A percentile compares a stretch with the other conserved stretches of the same genome.
Conservation (phyloP, 2,888 invertebrate species). For the Aporophyla nigra region DNA sequence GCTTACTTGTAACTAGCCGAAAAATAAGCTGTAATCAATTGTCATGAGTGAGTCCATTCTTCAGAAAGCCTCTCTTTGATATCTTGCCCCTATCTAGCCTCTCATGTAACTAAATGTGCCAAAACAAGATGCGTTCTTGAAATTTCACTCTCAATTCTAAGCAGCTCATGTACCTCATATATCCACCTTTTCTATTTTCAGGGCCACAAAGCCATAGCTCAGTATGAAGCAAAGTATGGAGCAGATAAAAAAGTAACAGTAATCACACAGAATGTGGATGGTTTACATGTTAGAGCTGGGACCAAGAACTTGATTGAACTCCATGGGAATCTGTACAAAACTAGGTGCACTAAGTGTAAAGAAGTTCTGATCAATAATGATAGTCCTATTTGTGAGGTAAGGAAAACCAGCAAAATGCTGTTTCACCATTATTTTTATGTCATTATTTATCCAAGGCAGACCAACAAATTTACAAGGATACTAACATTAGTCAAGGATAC, state of each 20-base stretch:
- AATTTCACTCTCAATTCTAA: neutral
- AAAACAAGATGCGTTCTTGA: too few relatives aligned
- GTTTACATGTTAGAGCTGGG: conserved; percentile 96
- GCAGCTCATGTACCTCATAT: too few relatives aligned
- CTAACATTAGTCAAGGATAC: neutral
- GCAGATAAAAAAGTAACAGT: conserved; percentile 90
- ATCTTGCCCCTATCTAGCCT: neutral
- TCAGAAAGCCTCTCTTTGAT: neutral
- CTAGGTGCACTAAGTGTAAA: conserved; percentile 91
- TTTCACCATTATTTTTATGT: neutral
- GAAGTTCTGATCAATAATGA: conserved; percentile 91
- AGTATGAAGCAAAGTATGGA: conserved; percentile 89
- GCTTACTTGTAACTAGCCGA: neutral
- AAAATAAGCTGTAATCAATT: neutral
- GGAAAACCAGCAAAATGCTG: neutral
- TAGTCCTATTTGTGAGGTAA: conserved; percentile 94
- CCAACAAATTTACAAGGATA: neutral
- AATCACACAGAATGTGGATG: conserved; percentile 98
- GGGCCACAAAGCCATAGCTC: conserved; percentile 92
- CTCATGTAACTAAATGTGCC: neutral
- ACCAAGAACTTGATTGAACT: conserved; percentile 94
- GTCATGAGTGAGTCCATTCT: neutral
- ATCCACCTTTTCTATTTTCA: conserved; percentile 68
- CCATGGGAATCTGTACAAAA: conserved; percentile 94
- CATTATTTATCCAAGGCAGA: neutral